Base-by-base conservation (phyloP, 2,113 vertebrate genomes). In the Phodopus roborovskii region DNA sequence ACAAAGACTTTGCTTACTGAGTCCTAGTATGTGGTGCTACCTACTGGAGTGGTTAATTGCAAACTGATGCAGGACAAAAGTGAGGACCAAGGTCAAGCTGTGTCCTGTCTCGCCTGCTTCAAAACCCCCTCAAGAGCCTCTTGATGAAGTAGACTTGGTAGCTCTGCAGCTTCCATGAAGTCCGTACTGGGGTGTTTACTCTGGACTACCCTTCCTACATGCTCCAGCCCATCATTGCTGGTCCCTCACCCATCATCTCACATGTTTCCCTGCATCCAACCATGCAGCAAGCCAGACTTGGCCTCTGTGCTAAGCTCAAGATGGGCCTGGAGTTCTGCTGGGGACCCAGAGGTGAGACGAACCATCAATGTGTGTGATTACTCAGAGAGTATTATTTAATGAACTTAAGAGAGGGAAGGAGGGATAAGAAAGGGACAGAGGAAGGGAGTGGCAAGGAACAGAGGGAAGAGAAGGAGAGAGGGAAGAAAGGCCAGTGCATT, bases 361-460 rank as follows among this genome's bases (percentile, higher is more conserved):
- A 24, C 20, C 24, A 0, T 45, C 11, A 22, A 22, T 12, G 3
- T 13, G 19, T 5, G 5, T 3, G 30, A 10, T 53, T 5, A 1
- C 73, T 50, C 19, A 53, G 22, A 7, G 6, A 20, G 74, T 45
- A 56, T 6, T 5, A 11, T 4, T 20, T 70, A 66, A 17, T 50
- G 50, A 12, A 12, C 60, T 12, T 30, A 3, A 86, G 9, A 19
- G 8, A 36, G 3, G 4, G 16, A 48, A 62, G 20, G 36, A 39
- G 24, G 81, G n/a, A 60, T 17, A 28, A 26, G 11, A 2, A 48
- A 8, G 16, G n/a, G 5, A 4, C 1, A 1, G 20, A 6, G 3
- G 6, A 22, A 12, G 28, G 8, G 19, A 5, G 36, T 16, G 28
- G 48, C 45, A 50, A 78, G 75, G 28, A 24, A 16, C 28, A 30